phyloP scores from a whole-genome alignment of 2,113 vertebrate genomes.

The Balaeniceps rex region DNA sequence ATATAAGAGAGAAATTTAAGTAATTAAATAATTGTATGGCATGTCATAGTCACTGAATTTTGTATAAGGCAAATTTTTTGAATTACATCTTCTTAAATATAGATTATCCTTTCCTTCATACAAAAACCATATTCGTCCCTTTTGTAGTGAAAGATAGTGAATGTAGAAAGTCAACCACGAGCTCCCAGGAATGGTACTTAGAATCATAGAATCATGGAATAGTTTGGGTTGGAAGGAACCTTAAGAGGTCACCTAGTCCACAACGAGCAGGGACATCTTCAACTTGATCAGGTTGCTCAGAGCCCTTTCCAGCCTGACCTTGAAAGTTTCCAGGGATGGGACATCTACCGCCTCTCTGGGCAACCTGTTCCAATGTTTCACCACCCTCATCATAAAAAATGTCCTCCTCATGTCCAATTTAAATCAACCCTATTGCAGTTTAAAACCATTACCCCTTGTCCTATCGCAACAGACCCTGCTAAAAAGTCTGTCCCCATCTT shows the following conservation, averaged over 20 bases:
- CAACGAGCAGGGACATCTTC: background rate
- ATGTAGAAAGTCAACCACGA: background rate
- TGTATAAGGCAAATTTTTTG: background rate
- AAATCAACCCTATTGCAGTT: background rate
- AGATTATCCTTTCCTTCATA: background rate
- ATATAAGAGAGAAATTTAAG: background rate
- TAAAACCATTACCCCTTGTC: background rate
- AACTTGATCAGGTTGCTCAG: background rate
- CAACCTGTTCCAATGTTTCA: background rate
- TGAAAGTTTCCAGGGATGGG: background rate
- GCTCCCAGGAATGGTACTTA: background rate
- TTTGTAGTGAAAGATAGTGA: background rate
- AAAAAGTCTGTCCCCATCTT: background rate
- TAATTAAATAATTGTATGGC: background rate
- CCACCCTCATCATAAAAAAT: background rate
- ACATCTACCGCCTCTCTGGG: background rate
- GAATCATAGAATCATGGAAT: background rate
- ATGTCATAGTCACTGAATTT: background rate
- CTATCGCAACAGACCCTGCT: background rate
- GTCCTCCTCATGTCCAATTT: background rate
- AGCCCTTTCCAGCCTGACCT: rapidly evolving
- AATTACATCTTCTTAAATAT: background rate
- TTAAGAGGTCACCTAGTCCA: background rate
- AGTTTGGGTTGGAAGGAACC: background rate
- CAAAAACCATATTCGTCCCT: background rate